phyloP scores from a whole-genome alignment of 2,888 invertebrate species.

The Leptodirus hochenwartii region DNA sequence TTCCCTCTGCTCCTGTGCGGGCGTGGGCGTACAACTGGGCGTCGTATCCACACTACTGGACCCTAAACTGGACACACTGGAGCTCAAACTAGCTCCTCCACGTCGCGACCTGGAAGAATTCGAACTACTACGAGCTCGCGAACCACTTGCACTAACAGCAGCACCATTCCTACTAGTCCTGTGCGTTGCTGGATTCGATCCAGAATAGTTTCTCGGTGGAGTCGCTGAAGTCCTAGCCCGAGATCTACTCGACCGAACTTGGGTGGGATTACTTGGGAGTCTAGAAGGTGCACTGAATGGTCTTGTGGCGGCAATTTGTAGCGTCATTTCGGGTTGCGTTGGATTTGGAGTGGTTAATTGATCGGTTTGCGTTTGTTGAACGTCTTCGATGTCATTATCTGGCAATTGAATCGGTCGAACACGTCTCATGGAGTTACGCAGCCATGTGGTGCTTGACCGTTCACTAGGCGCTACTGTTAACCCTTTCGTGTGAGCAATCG shows the following conservation, averaged over 20 bases:
- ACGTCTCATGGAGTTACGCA: slow-evolving; percentile 36
- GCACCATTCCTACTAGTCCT: no score
- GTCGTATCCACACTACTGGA: slow-evolving; percentile 25
- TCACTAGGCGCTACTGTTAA: slow-evolving; percentile 12
- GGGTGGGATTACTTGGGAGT: slow-evolving; percentile 8
- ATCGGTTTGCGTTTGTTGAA: slow-evolving; percentile 4
- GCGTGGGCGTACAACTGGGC: slow-evolving; percentile 20
- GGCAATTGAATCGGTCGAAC: slow-evolving; percentile 22
- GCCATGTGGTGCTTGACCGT: slow-evolving; percentile 25
- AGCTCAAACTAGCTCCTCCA: slow-evolving; percentile 22
- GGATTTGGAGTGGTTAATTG: slow-evolving; percentile 7
- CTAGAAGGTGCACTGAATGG: slow-evolving; percentile 25
- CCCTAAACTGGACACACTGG: slow-evolving; percentile 24
- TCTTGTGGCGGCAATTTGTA: slow-evolving; percentile 15
- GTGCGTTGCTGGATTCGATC: slow-evolving; percentile 6
- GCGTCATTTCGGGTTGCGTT: slow-evolving; percentile 7
- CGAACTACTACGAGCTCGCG: slow-evolving; percentile 22
- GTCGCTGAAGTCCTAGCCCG: slow-evolving; percentile 7
- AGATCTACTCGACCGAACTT: slow-evolving; percentile 9
- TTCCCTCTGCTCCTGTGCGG: slow-evolving; percentile 14
- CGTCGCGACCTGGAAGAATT: slow-evolving; percentile 21
- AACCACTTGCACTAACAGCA: slow-evolving; percentile 18
- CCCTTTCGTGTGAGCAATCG: no score
- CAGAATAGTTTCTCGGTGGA: slow-evolving; percentile 8
- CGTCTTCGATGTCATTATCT: background rate